phyloP scores from a whole-genome alignment of 2,888 invertebrate genomes.

The Caenorhabditis imperialis region DNA sequence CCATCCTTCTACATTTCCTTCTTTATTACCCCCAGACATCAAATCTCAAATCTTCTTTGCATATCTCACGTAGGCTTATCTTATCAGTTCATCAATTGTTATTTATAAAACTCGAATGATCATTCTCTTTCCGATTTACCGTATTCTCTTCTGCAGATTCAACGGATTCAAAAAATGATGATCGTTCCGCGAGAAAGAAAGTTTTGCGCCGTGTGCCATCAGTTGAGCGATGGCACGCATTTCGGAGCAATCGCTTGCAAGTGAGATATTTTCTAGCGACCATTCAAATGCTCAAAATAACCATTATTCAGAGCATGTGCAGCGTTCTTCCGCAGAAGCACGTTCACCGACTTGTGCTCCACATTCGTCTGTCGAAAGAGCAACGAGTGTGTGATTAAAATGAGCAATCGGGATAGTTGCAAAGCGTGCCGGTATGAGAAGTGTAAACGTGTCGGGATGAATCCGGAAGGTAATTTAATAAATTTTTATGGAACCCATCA shows the following conservation, averaged over 20 bases:
- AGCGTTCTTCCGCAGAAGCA: conserved; percentile 40
- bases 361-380: conserved; percentile 38
- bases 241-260: conserved; percentile 49
- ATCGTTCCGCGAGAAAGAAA: conserved; percentile 23
- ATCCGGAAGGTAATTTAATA: conserved; percentile 19
- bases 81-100: too few species aligned
- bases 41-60: too few species aligned
- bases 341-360: conserved; percentile 12
- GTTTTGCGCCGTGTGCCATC: conserved; percentile 39
- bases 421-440: conserved; percentile 45
- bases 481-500: background rate
- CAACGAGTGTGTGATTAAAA: conserved; percentile 33
- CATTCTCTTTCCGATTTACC: background rate
- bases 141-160: background rate
- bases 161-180: background rate
- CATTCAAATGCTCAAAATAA: background rate
- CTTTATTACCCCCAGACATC: too few species aligned
- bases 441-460: conserved; percentile 36
- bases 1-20: too few species aligned
- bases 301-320: conserved; percentile 47
- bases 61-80: too few species aligned
- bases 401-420: conserved; percentile 46
- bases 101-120: too few species aligned
- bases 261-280: conserved; percentile 14
- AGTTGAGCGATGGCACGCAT: conserved; percentile 40